Conservation (phyloP, 2,797 vertebrate genomes). For the Falco rusticolus region DNA sequence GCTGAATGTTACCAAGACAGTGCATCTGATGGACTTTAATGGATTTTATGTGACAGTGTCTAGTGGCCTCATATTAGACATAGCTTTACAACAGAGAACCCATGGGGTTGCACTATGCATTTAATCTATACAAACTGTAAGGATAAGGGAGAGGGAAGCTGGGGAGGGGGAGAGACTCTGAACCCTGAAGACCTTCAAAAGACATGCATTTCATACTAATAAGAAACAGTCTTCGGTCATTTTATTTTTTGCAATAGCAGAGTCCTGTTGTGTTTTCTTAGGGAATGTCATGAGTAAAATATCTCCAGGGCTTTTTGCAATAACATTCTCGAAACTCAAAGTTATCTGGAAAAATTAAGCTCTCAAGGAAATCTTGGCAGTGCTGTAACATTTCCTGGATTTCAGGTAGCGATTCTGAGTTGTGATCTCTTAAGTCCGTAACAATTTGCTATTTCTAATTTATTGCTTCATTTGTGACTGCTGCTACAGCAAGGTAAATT, state of each 20-base stretch:
- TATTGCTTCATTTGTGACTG: constrained; percentile 90
- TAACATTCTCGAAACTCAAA: constrained; percentile 35
- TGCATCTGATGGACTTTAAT: constrained; percentile 75
- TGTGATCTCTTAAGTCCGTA: constrained; percentile 83
- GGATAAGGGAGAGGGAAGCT: constrained; percentile 52
- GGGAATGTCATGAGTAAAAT: constrained; percentile 3
- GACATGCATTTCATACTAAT: constrained; percentile 65
- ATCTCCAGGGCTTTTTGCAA: constrained; percentile 53
- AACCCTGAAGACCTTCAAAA: constrained; percentile 67
- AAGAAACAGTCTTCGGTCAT: constrained; percentile 18
- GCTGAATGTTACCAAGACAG: constrained; percentile 68
- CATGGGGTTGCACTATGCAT: constrained; percentile 67
- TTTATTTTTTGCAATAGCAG: not conserved
- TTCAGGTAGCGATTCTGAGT: constrained; percentile 79
- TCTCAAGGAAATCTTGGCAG: constrained; percentile 74
- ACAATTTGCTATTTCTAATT: constrained; percentile 87
- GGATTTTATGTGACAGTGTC: constrained; percentile 74
- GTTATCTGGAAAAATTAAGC: constrained; percentile 76
- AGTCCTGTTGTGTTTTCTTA: not conserved
- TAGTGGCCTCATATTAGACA: constrained; percentile 72
- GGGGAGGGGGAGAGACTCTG: constrained; percentile 49
- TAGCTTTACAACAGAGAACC: constrained; percentile 71
- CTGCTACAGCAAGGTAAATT: constrained; percentile 85
- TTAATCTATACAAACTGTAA: constrained; percentile 71
- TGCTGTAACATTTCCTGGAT: constrained; percentile 67